phyloP scores from a whole-genome alignment of 2,888 invertebrate species.

The Caenorhabditis zanzibari region DNA sequence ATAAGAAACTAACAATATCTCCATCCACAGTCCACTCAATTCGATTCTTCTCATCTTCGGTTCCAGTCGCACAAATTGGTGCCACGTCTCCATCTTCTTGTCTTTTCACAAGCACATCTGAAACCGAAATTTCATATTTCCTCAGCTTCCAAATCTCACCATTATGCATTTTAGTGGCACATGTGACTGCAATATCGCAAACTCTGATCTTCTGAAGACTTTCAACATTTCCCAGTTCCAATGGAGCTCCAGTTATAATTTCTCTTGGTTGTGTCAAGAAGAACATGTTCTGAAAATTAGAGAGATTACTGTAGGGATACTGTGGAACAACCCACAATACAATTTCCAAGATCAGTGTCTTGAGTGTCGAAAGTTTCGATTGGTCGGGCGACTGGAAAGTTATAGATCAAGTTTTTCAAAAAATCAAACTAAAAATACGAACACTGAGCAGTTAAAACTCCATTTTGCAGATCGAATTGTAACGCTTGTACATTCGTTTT shows the following conservation, averaged over 20 bases:
- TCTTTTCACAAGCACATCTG: constrained; percentile 57
- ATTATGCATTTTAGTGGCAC: constrained; percentile 56
- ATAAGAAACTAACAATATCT: constrained; percentile 28
- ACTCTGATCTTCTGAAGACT: constrained; percentile 54
- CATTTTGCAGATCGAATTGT: constrained; percentile 69
- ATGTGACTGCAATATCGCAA: constrained; percentile 67
- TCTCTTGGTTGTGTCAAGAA: constrained; percentile 49
- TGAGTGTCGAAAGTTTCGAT: constrained; percentile 52
- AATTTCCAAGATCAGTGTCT: constrained; percentile 63
- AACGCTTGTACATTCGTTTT: constrained; percentile 75
- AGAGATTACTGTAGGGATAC: not conserved
- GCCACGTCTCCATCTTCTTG: constrained; percentile 48
- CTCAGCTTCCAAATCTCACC: not conserved
- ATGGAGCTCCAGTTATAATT: constrained; percentile 58
- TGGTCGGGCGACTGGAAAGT: constrained; percentile 62
- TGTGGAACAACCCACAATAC: constrained; percentile 45
- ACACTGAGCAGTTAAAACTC: constrained; percentile 70
- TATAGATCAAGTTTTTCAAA: not conserved
- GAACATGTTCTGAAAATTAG: constrained; percentile 66
- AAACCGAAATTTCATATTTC: not conserved
- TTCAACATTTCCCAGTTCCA: constrained; percentile 42
- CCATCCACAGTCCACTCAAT: constrained; percentile 54
- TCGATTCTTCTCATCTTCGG: constrained; percentile 49
- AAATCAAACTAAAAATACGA: constrained; percentile 4
- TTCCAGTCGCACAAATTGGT: constrained; percentile 44